Base-by-base conservation (phyloP, 2,113 vertebrate genomes). In the Recurvirostra avosetta region DNA sequence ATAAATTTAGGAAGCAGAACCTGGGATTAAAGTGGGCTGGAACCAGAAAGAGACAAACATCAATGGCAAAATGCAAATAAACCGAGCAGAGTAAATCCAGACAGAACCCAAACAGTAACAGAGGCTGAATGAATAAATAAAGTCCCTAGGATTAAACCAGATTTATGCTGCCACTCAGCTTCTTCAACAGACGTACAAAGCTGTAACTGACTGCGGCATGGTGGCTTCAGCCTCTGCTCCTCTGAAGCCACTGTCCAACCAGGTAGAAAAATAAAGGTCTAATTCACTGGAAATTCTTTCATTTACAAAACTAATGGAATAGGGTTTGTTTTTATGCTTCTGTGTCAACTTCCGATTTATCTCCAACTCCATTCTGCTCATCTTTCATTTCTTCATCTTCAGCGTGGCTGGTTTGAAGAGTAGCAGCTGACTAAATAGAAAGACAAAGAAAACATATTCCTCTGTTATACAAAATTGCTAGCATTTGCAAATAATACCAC, bases 231-330 rank as follows among this genome's bases (percentile, higher is more conserved):
- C 84, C 92, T 97, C 91, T 96, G 94, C 92, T 92, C 82, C 93
- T 94, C 91, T 94, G 96, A 98, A 98, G 92, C 97, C 97, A 97
- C 92, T 95, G 92, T 97, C 93, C 91, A 98, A 97, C 84, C 96
- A 97, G 97, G 97, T 98, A 98, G 97, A 98, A 98, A 98, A 98
- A 98, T 98, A 98, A 98, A 98, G 98, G 98, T 98, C 97, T 98
- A 98, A 98, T 98, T 98, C 98, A 98, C 98, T 98, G 97, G 97
- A 98, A 98, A 98, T 96, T 98, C 97, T 97, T 98, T 97, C 92
- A 95, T 98, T 98, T 98, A 98, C 97, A 98, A 98, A 98, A 98
- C 96, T 97, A 98, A 97, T 85, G 93, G 95, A 96, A 86, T 26
- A 76, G 68, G 96, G 45, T 32, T 52, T 95, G 80, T 21, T 86